Evolutionary conservation across 2,888 invertebrate species (phyloP).

Genomic region (Diloba caeruleocephala): DNA sequence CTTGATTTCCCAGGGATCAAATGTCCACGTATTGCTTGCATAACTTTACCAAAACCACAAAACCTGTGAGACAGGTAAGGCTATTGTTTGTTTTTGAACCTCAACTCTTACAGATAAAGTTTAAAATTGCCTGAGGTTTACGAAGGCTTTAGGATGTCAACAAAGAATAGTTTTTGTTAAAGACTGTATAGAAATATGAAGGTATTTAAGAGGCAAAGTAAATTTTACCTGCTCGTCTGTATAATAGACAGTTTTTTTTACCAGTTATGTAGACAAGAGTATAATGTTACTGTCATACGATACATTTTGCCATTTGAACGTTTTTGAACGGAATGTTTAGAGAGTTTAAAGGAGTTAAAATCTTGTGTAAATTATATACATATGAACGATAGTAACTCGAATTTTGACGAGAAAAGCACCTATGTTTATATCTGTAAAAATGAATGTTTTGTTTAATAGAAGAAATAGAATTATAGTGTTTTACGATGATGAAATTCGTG

Average conservation of each 20-base stretch:
- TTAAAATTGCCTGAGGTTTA: slow-evolving; percentile 19
- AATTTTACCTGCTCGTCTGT: slow-evolving; percentile 78
- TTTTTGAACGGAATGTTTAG: slow-evolving; percentile 24
- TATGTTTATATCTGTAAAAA: too few species aligned
- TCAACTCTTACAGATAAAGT: slow-evolving; percentile 14
- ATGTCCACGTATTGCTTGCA: slow-evolving; percentile 36
- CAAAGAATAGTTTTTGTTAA: slow-evolving; percentile 65
- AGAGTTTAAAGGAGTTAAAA: slow-evolving; percentile 11
- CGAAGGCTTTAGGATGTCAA: slow-evolving; percentile 48
- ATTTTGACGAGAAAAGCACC: too few species aligned
- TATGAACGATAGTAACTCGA: too few species aligned
- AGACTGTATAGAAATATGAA: slow-evolving; percentile 60
- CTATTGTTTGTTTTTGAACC: slow-evolving; percentile 1
- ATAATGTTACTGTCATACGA: slow-evolving; percentile 70
- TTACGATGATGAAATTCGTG: slow-evolving; percentile 2
- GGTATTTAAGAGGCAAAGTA: slow-evolving; percentile 70
- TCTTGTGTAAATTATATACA: slow-evolving; percentile 11
- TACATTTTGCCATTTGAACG: slow-evolving; percentile 57
- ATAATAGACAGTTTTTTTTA: slow-evolving; percentile 72
- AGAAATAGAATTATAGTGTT: too few species aligned
- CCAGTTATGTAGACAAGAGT: slow-evolving; percentile 53
- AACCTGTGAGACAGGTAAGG: slow-evolving; percentile 15
- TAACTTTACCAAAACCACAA: slow-evolving; percentile 43
- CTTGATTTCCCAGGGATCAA: slow-evolving; percentile 32
- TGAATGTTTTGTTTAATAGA: too few species aligned